Evolutionary conservation across 2,888 invertebrate genomes (phyloP).

Genomic region (Digitonthophagus gazella): DNA sequence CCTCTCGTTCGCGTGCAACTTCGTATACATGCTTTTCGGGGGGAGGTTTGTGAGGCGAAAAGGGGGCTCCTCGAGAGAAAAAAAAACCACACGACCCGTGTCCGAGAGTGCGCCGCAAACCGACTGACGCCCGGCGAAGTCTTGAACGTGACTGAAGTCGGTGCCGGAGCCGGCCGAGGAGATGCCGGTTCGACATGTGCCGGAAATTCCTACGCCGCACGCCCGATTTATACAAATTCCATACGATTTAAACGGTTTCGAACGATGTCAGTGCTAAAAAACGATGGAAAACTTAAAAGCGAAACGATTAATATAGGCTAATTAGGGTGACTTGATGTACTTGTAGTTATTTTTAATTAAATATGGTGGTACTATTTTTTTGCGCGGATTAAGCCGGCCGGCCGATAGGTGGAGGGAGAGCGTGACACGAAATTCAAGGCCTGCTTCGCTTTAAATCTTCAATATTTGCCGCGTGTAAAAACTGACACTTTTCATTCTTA

Average conservation of each 20-base stretch:
- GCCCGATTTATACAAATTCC: background rate
- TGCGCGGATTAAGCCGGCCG: background rate
- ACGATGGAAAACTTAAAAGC: background rate
- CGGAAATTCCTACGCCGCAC: background rate
- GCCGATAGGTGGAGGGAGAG: background rate
- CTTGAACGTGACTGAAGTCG: background rate
- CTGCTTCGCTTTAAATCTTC: background rate
- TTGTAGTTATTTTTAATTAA: background rate
- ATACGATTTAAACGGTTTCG: background rate
- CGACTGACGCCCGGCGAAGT: background rate
- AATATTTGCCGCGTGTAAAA: background rate
- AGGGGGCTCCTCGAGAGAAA: background rate
- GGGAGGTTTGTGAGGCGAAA: background rate
- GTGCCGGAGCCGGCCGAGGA: background rate
- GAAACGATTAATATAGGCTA: background rate
- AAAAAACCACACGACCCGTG: background rate
- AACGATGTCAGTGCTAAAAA: background rate
- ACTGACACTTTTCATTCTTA: background rate
- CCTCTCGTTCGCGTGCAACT: background rate
- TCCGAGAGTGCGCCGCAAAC: background rate
- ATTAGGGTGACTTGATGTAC: background rate
- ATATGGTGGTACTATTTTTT: background rate
- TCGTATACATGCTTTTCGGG: background rate
- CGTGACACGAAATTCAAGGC: background rate
- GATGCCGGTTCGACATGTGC: background rate